Conservation (phyloP, 2,888 invertebrate species). For the Axea sp. region DNA sequence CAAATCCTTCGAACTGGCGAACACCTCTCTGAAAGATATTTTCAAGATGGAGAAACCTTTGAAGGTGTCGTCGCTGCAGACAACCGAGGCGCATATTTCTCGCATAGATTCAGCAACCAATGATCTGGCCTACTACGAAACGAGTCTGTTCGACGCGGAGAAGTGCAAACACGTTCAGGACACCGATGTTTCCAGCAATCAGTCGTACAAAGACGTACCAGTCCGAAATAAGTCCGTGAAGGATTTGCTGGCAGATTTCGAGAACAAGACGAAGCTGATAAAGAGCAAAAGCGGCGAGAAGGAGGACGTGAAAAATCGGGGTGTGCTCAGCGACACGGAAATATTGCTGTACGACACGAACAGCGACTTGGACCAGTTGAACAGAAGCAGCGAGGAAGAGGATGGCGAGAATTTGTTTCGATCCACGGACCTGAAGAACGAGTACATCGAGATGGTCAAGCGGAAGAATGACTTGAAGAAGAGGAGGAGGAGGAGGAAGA, state of each 20-base stretch:
- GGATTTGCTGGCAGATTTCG: conserved; percentile 79
- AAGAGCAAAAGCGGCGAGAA: conserved; percentile 69
- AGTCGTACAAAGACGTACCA: conserved; percentile 63
- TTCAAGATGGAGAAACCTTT: conserved; percentile 78
- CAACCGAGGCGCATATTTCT: conserved; percentile 78
- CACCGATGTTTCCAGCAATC: conserved; percentile 30
- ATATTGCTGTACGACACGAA: conserved; percentile 79
- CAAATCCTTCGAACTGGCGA: conserved; percentile 72
- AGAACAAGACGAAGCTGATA: conserved; percentile 77
- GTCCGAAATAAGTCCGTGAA: conserved; percentile 78
- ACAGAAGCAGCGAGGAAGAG: conserved; percentile 69
- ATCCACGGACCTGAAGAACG: conserved; percentile 45
- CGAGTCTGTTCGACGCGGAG: conserved; percentile 65
- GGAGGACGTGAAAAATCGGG: conserved; percentile 74
- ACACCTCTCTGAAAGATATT: conserved; percentile 68
- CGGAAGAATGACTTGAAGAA: conserved; percentile 60
- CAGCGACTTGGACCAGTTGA: conserved; percentile 75
- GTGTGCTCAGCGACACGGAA: conserved; percentile 80
- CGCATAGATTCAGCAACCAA: conserved; percentile 69
- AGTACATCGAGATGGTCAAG: conserved; percentile 63
- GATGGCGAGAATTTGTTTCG: conserved; percentile 67
- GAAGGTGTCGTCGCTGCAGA: conserved; percentile 75
- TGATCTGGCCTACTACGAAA: conserved; percentile 66
- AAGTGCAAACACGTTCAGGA: conserved; percentile 3
- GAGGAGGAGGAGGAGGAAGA: conserved; percentile 61